Base-by-base conservation (phyloP, 2,113 vertebrate genomes). In the Tetrax tetrax region DNA sequence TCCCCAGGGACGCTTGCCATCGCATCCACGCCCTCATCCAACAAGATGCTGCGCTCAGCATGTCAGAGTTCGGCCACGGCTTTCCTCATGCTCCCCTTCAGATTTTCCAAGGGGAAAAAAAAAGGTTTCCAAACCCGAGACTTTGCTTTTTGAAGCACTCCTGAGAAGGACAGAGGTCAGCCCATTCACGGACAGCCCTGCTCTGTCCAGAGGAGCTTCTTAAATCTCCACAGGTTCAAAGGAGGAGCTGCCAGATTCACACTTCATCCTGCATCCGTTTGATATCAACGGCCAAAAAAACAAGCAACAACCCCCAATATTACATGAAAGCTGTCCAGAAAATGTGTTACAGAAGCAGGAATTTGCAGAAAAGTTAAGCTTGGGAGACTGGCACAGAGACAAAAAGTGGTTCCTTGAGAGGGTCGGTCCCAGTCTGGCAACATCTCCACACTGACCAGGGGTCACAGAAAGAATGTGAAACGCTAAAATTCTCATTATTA, bases 1-100 rank as follows among this genome's bases (percentile, higher is more conserved):
- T 75, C 37, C 65, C 37, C 14, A 3, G 51, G 28, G 79, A 48
- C 9, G 41, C 12, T 20, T 43, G 18, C 65, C 76, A 14, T 15
- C 8, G 0, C 38, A 48, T 54, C 94, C 51, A 2, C 0, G 3
- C 47, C 0, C 45, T 33, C 41, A 4, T 17, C 38, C 5, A 1
- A 17, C 2, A 4, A 54, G 47, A 41, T 8, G 59, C 87, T 48
- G 47, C 0, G 2, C 13, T 18, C 0, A 0, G 71, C 33, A 48
- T 8, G 0, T 28, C 5, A 1, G 10, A 54, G 4, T 14, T 86
- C 0, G 57, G 37, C 21, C 41, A 24, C 5, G 0, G 50, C 41
- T 75, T 25, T 21, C 4, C 27, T 57, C 9, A 11, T 10, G 48
- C 59, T 81, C 19, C 41, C 35, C 33, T 43, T 57, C 4, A 2